Evolutionary conservation across 2,888 invertebrate genomes (phyloP).

Genomic region (Hypselothyrea guttata): DNA sequence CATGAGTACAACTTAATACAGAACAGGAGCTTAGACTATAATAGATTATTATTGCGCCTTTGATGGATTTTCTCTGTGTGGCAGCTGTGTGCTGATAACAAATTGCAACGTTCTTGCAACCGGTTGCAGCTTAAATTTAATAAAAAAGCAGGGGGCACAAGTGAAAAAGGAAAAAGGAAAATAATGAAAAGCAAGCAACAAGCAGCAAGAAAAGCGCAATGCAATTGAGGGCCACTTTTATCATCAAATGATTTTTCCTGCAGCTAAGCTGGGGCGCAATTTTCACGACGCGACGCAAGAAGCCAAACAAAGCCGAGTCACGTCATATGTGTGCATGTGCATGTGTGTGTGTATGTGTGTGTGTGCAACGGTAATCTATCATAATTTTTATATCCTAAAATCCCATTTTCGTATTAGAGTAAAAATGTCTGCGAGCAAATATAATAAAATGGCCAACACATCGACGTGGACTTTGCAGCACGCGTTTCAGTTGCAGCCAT

Average conservation of each 20-base stretch:
- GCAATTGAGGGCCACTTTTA: conserved; percentile 73
- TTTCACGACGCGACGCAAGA: conserved; percentile 49
- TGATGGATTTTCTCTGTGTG: conserved; percentile 31
- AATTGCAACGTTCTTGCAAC: conserved; percentile 27
- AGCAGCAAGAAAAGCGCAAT: conserved; percentile 45
- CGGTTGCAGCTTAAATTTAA: conserved; percentile 5
- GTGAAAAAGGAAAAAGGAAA: background rate
- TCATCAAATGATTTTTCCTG: conserved; percentile 67
- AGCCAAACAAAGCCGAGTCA: conserved; percentile 35
- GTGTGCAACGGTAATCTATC: conserved; percentile 78
- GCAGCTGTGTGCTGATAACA: conserved; percentile 35
- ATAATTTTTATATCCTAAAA: conserved; percentile 81
- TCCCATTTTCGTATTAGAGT: conserved; percentile 79
- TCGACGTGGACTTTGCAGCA: conserved; percentile 44
- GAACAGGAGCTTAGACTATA: conserved; percentile 1
- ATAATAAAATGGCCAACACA: conserved; percentile 76
- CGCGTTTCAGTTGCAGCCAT: conserved; percentile 39
- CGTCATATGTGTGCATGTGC: conserved; percentile 42
- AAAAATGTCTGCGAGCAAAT: conserved; percentile 79
- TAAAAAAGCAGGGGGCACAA: background rate
- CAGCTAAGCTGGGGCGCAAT: conserved; percentile 58
- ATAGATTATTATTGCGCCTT: conserved; percentile 49
- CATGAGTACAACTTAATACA: conserved; percentile 21
- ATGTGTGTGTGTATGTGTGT: conserved; percentile 20
- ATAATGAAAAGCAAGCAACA: conserved; percentile 24